Base-by-base conservation (phyloP, 1,140 invertebrate species). In the Hylaeus volcanicus region DNA sequence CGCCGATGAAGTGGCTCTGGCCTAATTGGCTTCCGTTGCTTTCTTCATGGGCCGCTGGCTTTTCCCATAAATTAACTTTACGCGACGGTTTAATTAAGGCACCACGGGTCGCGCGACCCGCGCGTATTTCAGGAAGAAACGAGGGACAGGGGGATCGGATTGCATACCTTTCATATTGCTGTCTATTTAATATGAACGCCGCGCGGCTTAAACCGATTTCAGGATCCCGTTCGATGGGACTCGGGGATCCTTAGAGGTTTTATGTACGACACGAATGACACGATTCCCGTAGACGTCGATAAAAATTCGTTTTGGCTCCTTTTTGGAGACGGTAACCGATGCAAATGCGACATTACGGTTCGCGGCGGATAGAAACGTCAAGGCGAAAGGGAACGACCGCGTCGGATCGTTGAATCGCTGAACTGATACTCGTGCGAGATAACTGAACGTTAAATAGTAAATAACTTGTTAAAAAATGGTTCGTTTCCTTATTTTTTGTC, bases 21-120 rank as follows among this genome's bases (percentile, higher is more conserved):
- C 79, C 88, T 89, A 89, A 89, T 89, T 89, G 86, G 88, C 86
- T 89, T 83, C 78, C 82, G 83, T 81, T 88, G 86, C 83, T 81
- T 81, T 85, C 51, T 84, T 86, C 86, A 85, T 83, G 78, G 82
- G 51, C 82, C 79, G 66, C 74, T 75, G 72, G 5, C 85, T 86
- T 86, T 88, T 83, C 79, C 64, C 87, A 84, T 88, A 87, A 87
- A 87, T 87, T 81, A 87, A 83, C 60, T 86, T 87, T 87, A 77
- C 81, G 84, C 85, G 81, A 87, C 73, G 84, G 73, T 87, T 87
- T 87, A 87, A 87, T 86, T 86, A 87, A 87, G 81, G 58, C 75
- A 80, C 58, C 84, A 73, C 79, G 60, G 84, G 77, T 87, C 85
- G 61, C 85, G 61, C 61, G 76, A 63, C 73, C 80, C 63, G 37